Evolutionary conservation across 1,140 invertebrate species (phyloP).

Genomic region (Battus philenor): DNA sequence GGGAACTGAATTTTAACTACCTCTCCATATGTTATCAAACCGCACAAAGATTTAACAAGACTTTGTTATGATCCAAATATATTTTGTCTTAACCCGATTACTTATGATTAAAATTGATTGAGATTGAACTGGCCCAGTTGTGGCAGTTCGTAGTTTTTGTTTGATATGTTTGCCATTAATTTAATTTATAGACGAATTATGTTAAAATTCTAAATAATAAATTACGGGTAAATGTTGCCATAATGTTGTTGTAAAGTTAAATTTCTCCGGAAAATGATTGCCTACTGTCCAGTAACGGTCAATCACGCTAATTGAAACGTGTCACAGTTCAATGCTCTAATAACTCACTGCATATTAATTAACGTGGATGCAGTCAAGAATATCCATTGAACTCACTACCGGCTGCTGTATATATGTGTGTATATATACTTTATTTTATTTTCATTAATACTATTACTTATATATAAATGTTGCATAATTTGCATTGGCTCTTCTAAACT

Average conservation of each 20-base stretch:
- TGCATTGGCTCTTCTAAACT: not conserved
- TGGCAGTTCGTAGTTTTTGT: no score
- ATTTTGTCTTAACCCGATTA: constrained; percentile 1
- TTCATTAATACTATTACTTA: not conserved
- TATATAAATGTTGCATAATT: not conserved
- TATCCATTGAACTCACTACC: not conserved
- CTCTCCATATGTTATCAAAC: constrained; percentile 10
- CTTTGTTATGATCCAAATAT: constrained; percentile 7
- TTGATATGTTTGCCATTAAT: no score
- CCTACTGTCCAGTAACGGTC: constrained; percentile 26
- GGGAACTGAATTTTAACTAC: constrained; percentile 16
- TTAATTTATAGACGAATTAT: no score
- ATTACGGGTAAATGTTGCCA: no score
- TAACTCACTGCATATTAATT: constrained; percentile 43
- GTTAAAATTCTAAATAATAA: no score
- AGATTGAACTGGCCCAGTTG: no score
- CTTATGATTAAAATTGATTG: no score
- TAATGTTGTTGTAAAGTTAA: no score
- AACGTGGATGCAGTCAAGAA: constrained; percentile 18
- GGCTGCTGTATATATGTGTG: constrained; percentile 3
- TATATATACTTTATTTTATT: not conserved
- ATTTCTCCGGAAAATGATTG: constrained; percentile 32
- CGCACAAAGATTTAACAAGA: constrained; percentile 4
- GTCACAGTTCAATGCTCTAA: constrained; percentile 60
- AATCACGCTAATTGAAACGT: constrained; percentile 33